Percentiles rank a stretch among this genome's conserved stretches.
Conservation (phyloP, 2,113 vertebrate species). For the Zosterops hypoxanthus region DNA sequence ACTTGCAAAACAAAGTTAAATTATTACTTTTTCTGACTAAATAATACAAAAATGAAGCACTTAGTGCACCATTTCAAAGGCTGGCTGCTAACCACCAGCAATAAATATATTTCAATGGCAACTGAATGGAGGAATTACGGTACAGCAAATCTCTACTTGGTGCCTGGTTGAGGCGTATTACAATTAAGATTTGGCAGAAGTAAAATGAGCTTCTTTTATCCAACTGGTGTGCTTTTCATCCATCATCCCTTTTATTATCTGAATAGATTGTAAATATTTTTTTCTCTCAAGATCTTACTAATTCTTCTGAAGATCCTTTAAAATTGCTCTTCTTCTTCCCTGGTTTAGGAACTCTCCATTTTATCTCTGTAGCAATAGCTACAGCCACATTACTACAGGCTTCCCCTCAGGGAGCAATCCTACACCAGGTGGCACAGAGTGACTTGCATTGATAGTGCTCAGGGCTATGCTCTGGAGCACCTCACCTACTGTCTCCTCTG, state of each 20-base stretch:
- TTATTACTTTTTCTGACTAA: constrained; percentile 21
- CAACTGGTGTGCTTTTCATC: background rate
- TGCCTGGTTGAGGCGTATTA: constrained; percentile 24
- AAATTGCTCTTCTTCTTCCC: background rate
- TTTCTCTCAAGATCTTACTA: background rate
- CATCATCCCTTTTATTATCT: constrained; percentile 10
- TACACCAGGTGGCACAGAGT: background rate
- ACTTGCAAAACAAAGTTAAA: constrained; percentile 66
- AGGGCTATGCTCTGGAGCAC: background rate
- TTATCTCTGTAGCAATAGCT: background rate
- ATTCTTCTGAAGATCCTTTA: background rate
- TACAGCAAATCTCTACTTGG: constrained; percentile 35
- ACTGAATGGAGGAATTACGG: constrained; percentile 56
- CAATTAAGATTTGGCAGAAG: constrained; percentile 11
- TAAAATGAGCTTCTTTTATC: constrained; percentile 24
- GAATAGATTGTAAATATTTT: background rate
- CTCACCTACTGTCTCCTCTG: background rate
- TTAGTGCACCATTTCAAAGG: constrained; percentile 61
- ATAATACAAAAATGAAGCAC: constrained; percentile 27
- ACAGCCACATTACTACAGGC: background rate
- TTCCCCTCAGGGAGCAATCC: background rate
- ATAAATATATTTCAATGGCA: constrained; percentile 55
- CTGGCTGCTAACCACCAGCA: constrained; percentile 47
- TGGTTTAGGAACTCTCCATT: background rate
- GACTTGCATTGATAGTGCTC: background rate